phyloP scores from a whole-genome alignment of 2,888 invertebrate genomes.

The Pyrrhosoma nymphula region DNA sequence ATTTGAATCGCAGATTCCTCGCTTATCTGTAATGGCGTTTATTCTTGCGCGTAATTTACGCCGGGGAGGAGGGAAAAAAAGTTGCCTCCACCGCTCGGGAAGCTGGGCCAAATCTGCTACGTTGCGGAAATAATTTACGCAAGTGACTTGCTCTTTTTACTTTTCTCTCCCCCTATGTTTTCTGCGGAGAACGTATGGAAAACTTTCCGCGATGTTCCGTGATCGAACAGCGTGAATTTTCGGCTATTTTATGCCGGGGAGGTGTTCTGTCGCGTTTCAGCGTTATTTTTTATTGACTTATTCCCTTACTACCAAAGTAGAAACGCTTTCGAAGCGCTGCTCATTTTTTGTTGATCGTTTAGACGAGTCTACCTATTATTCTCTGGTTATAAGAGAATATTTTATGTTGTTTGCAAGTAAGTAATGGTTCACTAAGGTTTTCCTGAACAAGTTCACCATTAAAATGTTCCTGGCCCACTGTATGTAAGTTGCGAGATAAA shows the following conservation, averaged over 20 bases:
- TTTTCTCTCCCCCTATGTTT: background rate
- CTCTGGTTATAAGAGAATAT: background rate
- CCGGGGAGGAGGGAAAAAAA: background rate
- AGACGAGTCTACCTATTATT: background rate
- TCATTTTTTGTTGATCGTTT: background rate
- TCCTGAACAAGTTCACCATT: no score
- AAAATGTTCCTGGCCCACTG: no score
- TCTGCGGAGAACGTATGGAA: background rate
- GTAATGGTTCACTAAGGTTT: no score
- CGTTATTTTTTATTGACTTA: background rate
- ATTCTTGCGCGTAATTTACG: slow-evolving; percentile 28
- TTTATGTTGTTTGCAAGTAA: no score
- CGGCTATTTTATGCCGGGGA: background rate
- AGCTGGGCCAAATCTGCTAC: background rate
- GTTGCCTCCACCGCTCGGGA: background rate
- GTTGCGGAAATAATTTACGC: background rate
- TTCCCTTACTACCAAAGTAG: background rate
- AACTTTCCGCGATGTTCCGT: background rate
- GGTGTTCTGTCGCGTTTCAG: background rate
- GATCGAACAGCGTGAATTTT: background rate
- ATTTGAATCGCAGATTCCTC: background rate
- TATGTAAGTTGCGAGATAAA: no score
- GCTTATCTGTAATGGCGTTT: slow-evolving; percentile 27
- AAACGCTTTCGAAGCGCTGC: background rate
- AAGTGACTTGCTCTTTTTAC: background rate